Evolutionary conservation across 2,888 invertebrate genomes (phyloP).

Genomic region (Germaria angustata): DNA sequence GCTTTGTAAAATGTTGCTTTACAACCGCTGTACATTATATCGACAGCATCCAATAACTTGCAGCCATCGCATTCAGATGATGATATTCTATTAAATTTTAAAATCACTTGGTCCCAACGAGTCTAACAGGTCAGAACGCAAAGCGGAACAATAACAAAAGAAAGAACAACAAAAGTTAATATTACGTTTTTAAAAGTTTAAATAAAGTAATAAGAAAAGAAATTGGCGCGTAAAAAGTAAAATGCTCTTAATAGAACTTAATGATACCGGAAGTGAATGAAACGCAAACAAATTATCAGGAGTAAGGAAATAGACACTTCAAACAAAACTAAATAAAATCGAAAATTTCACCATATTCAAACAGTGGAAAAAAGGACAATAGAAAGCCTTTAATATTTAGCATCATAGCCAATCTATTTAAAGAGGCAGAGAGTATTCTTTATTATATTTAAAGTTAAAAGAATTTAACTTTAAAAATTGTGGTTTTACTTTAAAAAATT

Average conservation of each 20-base stretch:
- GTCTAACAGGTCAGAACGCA: constrained; percentile 27
- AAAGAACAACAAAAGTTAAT: neutral
- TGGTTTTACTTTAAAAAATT: too few relatives aligned
- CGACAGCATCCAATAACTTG: neutral
- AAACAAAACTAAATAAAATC: neutral
- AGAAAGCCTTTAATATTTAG: too few relatives aligned
- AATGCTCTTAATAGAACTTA: neutral
- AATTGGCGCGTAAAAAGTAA: constrained; percentile 22
- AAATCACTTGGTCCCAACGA: constrained; percentile 34
- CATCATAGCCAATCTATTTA: too few relatives aligned
- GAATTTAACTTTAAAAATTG: too few relatives aligned
- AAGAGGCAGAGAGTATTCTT: too few relatives aligned
- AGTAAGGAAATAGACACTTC: neutral
- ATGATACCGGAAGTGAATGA: neutral
- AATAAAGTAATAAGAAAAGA: neutral
- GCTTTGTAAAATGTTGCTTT: neutral
- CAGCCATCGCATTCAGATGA: neutral
- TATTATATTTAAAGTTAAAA: too few relatives aligned
- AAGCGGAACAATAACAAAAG: constrained; percentile 16
- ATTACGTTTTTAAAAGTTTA: neutral
- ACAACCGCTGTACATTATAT: neutral
- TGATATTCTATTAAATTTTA: neutral
- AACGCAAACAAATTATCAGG: neutral
- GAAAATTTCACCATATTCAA: neutral
- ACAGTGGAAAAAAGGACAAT: neutral